These are phyloP conservation scores for Propithecus coquereli DNA, from an alignment of 2,113 vertebrate genomes.

Conservation along the genomic window DNA sequence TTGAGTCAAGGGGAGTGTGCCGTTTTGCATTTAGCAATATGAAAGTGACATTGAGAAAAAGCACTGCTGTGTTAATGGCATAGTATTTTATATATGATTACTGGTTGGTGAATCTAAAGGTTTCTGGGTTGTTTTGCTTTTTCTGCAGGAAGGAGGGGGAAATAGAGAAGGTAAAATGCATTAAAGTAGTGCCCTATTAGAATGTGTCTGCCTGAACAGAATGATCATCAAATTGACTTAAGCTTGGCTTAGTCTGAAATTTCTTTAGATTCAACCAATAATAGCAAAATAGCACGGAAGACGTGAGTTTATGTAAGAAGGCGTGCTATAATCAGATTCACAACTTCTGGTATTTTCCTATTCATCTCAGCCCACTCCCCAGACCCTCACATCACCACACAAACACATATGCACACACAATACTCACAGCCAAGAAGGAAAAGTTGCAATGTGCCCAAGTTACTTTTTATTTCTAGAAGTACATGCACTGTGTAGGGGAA, in stretches of 20 bases:
- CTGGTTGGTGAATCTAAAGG: not conserved
- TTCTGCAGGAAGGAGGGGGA: not conserved
- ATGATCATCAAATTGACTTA: not conserved
- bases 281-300: not conserved
- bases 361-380: not conserved
- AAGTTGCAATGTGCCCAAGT: not conserved
- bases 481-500: not conserved
- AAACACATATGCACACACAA: not conserved
- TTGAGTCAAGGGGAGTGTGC: not conserved
- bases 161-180: not conserved
- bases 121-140: not conserved
- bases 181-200: not conserved
- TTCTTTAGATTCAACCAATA: not conserved
- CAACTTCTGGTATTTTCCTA: not conserved
- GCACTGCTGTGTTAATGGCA: not conserved
- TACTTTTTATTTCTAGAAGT: not conserved
- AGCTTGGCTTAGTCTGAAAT: not conserved
- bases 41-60: not conserved
- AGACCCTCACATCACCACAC: fast-evolving
- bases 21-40: not conserved
- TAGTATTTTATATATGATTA: not conserved
- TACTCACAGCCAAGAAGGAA: not conserved
- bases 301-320: not conserved
- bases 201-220: not conserved
- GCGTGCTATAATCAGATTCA: not conserved